Conservation (phyloP, 2,888 invertebrate species). For the Amitus sp. region DNA sequence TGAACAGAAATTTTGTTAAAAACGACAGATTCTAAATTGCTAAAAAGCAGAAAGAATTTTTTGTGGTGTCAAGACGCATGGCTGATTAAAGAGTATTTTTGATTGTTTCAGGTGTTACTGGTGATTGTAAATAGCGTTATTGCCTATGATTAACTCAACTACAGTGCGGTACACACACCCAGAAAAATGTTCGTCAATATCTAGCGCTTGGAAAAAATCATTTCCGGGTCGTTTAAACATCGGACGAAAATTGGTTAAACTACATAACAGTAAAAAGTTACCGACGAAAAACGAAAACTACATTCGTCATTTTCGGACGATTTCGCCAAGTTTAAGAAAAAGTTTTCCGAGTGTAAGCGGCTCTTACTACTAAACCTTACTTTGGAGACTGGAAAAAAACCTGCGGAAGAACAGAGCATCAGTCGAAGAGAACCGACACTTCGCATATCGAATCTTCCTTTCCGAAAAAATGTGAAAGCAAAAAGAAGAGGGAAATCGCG, state of each 20-base stretch:
- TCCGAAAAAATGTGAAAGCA: too few relatives aligned
- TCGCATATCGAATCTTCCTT: too few relatives aligned
- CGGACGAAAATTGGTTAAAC: too few relatives aligned
- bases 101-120: slow-evolving; percentile 59
- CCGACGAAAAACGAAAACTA: background rate
- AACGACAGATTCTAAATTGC: background rate
- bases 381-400: slow-evolving; percentile 53
- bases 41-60: background rate
- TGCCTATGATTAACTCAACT: slow-evolving; percentile 29
- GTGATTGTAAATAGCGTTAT: slow-evolving; percentile 33
- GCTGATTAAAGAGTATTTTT: slow-evolving; percentile 57
- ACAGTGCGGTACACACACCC: slow-evolving; percentile 9
- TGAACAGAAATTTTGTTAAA: background rate
- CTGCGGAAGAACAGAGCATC: slow-evolving; percentile 62
- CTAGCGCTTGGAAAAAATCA: too few relatives aligned
- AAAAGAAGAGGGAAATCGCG: too few relatives aligned
- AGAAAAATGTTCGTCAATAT: background rate
- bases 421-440: slow-evolving; percentile 58
- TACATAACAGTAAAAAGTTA: background rate
- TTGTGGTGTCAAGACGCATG: slow-evolving; percentile 34
- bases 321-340: background rate
- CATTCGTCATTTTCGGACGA: background rate
- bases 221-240: too few relatives aligned
- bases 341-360: background rate
- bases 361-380: slow-evolving; percentile 36